Evolutionary conservation across 2,797 vertebrate genomes (phyloP), one percentile per base, ranked within the genome.

Genomic region (Sebastes wilsoni): DNA sequence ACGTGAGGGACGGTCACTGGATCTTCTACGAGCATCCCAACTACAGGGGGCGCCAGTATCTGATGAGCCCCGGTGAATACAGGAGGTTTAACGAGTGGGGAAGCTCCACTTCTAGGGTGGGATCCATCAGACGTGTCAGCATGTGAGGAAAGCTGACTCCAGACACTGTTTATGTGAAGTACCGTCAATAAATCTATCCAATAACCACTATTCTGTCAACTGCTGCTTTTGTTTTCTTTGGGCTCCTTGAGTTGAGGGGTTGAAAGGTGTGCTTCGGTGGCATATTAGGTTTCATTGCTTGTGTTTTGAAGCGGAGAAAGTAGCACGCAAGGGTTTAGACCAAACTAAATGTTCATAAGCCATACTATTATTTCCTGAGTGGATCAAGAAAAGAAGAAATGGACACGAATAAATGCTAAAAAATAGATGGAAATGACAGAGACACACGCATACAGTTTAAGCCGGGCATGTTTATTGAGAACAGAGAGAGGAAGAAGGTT

Each of bases 1-100:
- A 93, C 1, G 84, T 89, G 36, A 86, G n/a, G 72, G 92, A 93
- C 1, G 92, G 93, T 8, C 14, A 88, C 75, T 94, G 91, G 93
- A 86, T 95, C 73, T 90, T 94, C 72, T 93, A 91, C 2, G 92
- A 94, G 79, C 93, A 94, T 18, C 92, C 92, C 12, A 76, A 92
- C 0, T 93, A 88, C 86, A 87, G 89, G 66, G 92, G 93, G 0
- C 90, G 92, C 60, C 91, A 94, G 89, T 91, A 88, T 42, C 86
- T 94, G 83, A 77, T 94, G 72, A 75, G 85, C 23, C 93, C 90
- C 0, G 92, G 93, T 2, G 85, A 94, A 70, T 94, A 93, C 90
- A 87, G 81, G 81, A 86, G 87, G 52, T 94, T 92, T 6, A 80
- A 87, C 2, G 92, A 94, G 60, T 94, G 94, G 94, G 93, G 93